Conservation (phyloP, 2,888 invertebrate genomes). For the Aphelenchoides bicaudatus region DNA sequence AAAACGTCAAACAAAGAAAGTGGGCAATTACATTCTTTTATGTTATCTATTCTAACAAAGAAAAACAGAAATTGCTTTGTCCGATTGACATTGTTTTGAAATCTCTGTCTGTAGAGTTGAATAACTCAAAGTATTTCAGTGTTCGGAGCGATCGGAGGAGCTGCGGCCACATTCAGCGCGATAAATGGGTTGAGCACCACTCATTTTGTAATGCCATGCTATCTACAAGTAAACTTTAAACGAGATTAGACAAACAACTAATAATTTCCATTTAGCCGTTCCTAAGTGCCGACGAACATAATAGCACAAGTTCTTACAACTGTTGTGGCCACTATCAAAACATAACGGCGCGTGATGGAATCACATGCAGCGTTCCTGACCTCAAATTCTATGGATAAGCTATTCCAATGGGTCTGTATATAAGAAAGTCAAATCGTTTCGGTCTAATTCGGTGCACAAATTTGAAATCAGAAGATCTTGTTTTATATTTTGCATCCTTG, state of each 20-base stretch:
- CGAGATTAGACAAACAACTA: no score
- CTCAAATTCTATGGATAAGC: slow-evolving; percentile 36
- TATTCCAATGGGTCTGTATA: no score
- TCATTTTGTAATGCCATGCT: slow-evolving; percentile 50
- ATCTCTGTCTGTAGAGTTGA: background rate
- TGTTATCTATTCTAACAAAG: no score
- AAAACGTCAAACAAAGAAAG: background rate
- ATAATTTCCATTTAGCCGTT: no score
- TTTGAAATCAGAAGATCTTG: no score
- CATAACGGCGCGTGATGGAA: slow-evolving; percentile 27
- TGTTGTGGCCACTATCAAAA: slow-evolving; percentile 48
- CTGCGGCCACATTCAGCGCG: slow-evolving; percentile 55
- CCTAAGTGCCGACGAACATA: slow-evolving; percentile 10
- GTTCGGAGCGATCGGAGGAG: slow-evolving; percentile 51
- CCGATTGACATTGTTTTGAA: slow-evolving; percentile 2
- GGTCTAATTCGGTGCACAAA: no score
- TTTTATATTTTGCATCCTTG: no score
- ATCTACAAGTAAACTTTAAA: no score
- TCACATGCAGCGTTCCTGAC: slow-evolving; percentile 33
- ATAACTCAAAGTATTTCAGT: slow-evolving; percentile 32
- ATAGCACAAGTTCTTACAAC: slow-evolving; percentile 25
- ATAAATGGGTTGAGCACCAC: slow-evolving; percentile 48
- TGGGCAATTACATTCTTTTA: background rate
- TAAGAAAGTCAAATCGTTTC: no score
- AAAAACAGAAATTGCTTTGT: no score